Conservation (phyloP, 2,888 invertebrate genomes). For the Meteorus colon region DNA sequence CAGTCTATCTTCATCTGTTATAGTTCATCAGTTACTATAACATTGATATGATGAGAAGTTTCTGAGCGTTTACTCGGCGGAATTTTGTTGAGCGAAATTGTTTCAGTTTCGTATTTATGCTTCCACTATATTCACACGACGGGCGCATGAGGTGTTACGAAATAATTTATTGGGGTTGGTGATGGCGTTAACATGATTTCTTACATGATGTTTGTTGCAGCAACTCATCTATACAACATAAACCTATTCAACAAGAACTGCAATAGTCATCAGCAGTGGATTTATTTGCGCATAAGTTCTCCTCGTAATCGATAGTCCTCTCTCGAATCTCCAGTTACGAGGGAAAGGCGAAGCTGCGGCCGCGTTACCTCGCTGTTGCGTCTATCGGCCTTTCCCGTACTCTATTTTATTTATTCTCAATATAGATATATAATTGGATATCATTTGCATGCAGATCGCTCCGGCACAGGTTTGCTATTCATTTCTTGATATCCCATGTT, state of each 20-base stretch:
- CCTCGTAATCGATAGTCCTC: constrained; percentile 68
- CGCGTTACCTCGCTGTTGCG: constrained; percentile 47
- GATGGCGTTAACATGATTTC: neutral
- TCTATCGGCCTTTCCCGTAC: constrained; percentile 23
- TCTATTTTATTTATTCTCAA: neutral
- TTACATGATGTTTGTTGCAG: neutral
- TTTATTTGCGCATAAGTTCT: constrained; percentile 64
- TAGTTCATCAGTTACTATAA: too few species aligned
- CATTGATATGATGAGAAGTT: too few species aligned
- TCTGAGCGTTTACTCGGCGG: too few species aligned
- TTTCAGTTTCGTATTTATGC: too few species aligned
- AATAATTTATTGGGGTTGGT: neutral
- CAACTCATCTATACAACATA: neutral
- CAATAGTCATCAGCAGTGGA: constrained; percentile 24
- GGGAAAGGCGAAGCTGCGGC: constrained; percentile 58
- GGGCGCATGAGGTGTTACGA: neutral
- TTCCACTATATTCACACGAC: neutral
- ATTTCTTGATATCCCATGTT: too few species aligned
- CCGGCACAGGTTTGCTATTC: too few species aligned
- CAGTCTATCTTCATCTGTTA: too few species aligned
- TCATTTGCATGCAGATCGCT: neutral
- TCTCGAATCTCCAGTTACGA: constrained; percentile 67
- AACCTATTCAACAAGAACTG: constrained; percentile 8
- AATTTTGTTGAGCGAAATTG: too few species aligned
- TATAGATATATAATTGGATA: neutral